Conservation (phyloP, 2,113 vertebrate genomes). For the Xenopus laevis region DNA sequence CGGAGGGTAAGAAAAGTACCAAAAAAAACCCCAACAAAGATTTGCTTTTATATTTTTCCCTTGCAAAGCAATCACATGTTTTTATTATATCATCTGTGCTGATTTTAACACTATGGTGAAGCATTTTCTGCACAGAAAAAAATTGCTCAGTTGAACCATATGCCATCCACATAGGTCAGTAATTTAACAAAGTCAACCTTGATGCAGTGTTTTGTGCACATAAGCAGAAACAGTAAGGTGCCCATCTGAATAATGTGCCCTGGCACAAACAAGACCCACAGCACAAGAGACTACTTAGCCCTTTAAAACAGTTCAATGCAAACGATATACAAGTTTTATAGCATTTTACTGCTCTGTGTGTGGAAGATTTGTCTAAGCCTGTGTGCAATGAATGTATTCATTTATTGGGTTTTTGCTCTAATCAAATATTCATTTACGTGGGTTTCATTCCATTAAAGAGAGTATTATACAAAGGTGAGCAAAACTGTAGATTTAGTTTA, state of each 20-base stretch:
- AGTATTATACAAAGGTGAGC: constrained; percentile 63
- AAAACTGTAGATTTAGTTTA: constrained; percentile 64
- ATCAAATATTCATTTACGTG: constrained; percentile 64
- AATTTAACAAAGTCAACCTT: constrained; percentile 13
- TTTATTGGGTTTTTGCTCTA: constrained; percentile 63
- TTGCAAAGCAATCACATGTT: too few relatives aligned
- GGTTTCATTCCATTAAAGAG: constrained; percentile 63
- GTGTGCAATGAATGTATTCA: constrained; percentile 56
- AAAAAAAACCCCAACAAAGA: too few relatives aligned
- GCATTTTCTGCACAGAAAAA: not conserved
- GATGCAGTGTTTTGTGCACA: not conserved
- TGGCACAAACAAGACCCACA: constrained; percentile 49
- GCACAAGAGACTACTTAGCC: constrained; percentile 48
- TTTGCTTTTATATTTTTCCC: too few relatives aligned
- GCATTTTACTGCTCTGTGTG: constrained; percentile 50
- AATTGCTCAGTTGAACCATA: not conserved
- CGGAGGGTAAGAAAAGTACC: too few relatives aligned
- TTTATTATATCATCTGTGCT: too few relatives aligned
- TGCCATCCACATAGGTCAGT: not conserved
- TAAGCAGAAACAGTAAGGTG: constrained; percentile 6
- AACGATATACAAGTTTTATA: constrained; percentile 51
- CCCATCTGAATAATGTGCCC: constrained; percentile 2
- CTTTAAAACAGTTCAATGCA: constrained; percentile 48
- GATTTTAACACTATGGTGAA: too few relatives aligned
- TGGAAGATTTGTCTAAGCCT: constrained; percentile 61